Percentiles rank a stretch among this genome's conserved stretches.
Evolutionary conservation across 2,888 invertebrate species (phyloP).

Genomic region (Ichneumoninae sp.): DNA sequence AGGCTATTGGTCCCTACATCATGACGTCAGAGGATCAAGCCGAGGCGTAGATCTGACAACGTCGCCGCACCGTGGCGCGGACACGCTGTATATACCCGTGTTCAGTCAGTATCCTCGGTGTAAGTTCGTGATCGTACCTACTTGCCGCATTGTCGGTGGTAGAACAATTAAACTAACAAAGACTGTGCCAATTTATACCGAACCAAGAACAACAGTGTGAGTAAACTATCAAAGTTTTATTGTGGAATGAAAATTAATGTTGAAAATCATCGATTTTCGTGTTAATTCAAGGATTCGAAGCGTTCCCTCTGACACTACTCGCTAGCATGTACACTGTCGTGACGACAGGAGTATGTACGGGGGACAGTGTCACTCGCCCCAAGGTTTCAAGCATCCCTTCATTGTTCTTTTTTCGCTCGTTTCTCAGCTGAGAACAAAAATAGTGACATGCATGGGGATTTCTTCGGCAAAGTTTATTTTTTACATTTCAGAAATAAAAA

Average conservation of each 20-base stretch:
- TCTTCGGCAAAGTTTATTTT: background rate
- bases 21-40: slow-evolving; percentile 11
- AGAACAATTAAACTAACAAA: slow-evolving; percentile 48
- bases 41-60: slow-evolving; percentile 64
- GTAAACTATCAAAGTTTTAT: slow-evolving; percentile 1
- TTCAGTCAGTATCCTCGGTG: slow-evolving; percentile 50
- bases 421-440: slow-evolving; percentile 12
- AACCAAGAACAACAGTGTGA: slow-evolving; percentile 42
- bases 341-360: background rate
- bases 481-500: background rate
- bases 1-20: slow-evolving; percentile 28
- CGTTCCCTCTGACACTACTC: background rate
- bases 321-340: background rate
- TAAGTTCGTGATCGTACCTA: slow-evolving; percentile 12
- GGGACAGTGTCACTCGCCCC: slow-evolving; percentile 25
- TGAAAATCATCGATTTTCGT: background rate
- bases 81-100: slow-evolving; percentile 57
- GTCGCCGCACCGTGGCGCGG: slow-evolving; percentile 60
- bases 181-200: slow-evolving; percentile 48
- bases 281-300: slow-evolving; percentile 5
- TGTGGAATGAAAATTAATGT: background rate
- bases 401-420: slow-evolving; percentile 24
- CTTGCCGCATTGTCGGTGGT: slow-evolving; percentile 43
- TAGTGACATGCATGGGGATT: background rate
- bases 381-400: slow-evolving; percentile 23